Conservation (phyloP, 2,888 invertebrate genomes). For the Aspidiotus destructor region DNA sequence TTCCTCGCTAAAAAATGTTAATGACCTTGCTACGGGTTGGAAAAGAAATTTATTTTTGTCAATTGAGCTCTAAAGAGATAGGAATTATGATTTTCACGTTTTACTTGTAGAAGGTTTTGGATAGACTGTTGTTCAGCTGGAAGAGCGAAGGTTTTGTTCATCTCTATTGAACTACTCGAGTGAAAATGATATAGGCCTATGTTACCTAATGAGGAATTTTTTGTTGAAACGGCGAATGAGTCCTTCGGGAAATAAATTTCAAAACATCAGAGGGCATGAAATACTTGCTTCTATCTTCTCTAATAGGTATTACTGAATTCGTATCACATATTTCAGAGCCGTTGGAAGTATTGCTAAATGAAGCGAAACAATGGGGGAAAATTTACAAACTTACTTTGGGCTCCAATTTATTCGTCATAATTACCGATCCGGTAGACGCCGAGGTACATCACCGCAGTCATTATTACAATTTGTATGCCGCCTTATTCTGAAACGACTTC, state of each 20-base stretch:
- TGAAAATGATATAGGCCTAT: no score
- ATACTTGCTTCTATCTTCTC: not conserved
- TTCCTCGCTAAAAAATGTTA: no score
- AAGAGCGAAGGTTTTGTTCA: no score
- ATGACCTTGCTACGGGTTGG: no score
- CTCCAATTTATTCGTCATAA: constrained; percentile 18
- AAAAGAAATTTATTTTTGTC: no score
- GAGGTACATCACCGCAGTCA: constrained; percentile 15
- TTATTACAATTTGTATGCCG: not conserved
- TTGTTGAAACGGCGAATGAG: not conserved
- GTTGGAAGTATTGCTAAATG: not conserved
- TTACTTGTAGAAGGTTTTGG: no score
- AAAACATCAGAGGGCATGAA: not conserved
- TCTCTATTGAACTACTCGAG: no score
- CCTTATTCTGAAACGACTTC: not conserved
- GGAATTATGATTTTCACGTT: no score
- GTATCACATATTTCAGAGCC: constrained; percentile 7
- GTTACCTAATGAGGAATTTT: not conserved
- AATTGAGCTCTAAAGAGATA: no score
- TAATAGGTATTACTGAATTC: not conserved
- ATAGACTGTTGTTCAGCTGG: no score
- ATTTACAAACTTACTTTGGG: constrained; percentile 25
- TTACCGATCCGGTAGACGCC: constrained; percentile 28
- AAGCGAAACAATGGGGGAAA: constrained; percentile 2
- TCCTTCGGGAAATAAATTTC: no score